Base-by-base conservation (phyloP, 2,888 invertebrate species). In the Xestobium rufovillosum region DNA sequence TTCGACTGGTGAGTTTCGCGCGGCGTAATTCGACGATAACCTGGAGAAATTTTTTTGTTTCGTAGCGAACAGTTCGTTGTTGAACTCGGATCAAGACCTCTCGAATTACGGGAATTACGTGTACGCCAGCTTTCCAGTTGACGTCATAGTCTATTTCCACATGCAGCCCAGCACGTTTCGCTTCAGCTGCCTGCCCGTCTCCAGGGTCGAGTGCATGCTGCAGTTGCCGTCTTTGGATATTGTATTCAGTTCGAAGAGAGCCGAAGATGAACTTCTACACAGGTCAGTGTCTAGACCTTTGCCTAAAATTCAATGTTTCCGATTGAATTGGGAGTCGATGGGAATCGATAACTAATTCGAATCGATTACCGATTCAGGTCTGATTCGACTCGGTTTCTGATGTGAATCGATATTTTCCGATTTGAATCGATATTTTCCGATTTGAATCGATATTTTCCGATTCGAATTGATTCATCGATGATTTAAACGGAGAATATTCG, bases 111-210 rank as follows among this genome's bases (percentile, higher is more conserved):
- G 80, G 1, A 83, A 83, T 65, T 87, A 86, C 57, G 86, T 84
- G 48, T 89, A 89, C 61, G 85, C 90, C 23, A 91, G 94, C 36
- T 96, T 98, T 65, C 97, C 97, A 0, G 95, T 98, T 1, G 97
- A 98, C 68, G 95, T 98, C 14, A 89, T 98, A 51, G 95, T 98
- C 26, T 95, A 95, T 67, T 90, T 98, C 70, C 90, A 92, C 66
- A 95, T 97, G 82, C 94, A 96, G 63, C 95, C 96, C 1, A 92
- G 92, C 36, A 90, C 92, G 1, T 91, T 96, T 66, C 70, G 96
- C 40, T 97, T 98, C 68, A 91, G 90, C 49, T 96, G 96, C 66
- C 73, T 94, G 55, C 96, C 96, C 1, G 88, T 92, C 1, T 94
- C 94, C 3, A 72, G 94, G 43, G 95, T 96, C 2, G 95, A 96